Percentiles rank a stretch among this genome's conserved stretches.
These are phyloP conservation scores for Caenorhabditis brenneri DNA, from an alignment of 1,140 invertebrate species.

Conservation along the genomic window DNA sequence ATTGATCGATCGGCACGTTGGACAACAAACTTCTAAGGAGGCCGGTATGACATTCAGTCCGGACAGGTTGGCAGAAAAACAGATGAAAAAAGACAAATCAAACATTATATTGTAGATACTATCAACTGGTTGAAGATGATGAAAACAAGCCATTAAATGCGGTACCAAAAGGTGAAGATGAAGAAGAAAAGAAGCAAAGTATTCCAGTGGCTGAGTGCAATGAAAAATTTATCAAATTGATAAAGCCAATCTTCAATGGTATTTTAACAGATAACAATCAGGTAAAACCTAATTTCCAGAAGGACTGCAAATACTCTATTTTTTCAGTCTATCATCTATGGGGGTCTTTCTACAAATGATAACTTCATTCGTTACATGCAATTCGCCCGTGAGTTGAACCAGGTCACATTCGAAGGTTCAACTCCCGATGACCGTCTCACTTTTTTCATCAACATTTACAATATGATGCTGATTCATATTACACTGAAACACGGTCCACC, in stretches of 20 bases:
- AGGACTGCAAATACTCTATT: no score
- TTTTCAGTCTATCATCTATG: conserved; percentile 1
- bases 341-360: conserved; percentile 14
- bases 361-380: conserved; percentile 38
- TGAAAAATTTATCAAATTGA: conserved; percentile 70
- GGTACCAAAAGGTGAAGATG: conserved; percentile 44
- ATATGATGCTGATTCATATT: conserved; percentile 73
- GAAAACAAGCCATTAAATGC: conserved; percentile 70
- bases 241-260: conserved; percentile 71
- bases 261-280: conserved; percentile 71
- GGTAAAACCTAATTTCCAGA: conserved; percentile 56
- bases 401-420: not conserved
- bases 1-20: conserved; percentile 71
- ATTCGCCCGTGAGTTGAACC: conserved; percentile 8
- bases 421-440: conserved; percentile 71
- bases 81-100: conserved; percentile 58
- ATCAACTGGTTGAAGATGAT: conserved; percentile 71
- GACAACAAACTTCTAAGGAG: conserved; percentile 61
- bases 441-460: conserved; percentile 74
- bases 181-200: not conserved
- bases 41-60: conserved; percentile 55
- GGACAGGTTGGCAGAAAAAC: conserved; percentile 62
- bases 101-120: conserved; percentile 54
- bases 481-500: conserved; percentile 71
- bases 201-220: conserved; percentile 71